Percentiles rank a stretch among this genome's conserved stretches.
phyloP scores from a whole-genome alignment of 2,888 invertebrate species.

The Aradus depressus region DNA sequence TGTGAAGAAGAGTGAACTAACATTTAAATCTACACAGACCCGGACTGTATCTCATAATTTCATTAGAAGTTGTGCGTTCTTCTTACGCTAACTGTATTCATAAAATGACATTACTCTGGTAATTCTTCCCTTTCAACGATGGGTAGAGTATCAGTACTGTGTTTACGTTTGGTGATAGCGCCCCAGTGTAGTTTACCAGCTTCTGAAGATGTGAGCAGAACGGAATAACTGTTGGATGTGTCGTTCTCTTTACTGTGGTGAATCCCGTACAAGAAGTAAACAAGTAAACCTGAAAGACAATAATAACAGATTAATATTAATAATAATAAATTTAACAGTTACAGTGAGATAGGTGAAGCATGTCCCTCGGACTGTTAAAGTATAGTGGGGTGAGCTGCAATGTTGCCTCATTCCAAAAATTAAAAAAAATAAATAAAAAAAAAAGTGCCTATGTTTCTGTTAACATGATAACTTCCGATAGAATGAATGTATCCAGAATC shows the following conservation, averaged over 20 bases:
- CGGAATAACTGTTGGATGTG: conserved; percentile 46
- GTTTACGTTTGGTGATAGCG: conserved; percentile 33
- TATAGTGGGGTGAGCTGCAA: no score
- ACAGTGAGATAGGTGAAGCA: no score
- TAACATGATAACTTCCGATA: no score
- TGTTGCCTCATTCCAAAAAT: neutral
- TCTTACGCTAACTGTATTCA: no score
- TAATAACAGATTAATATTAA: conserved; percentile 12
- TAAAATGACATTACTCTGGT: conserved; percentile 26
- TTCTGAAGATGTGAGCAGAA: conserved; percentile 52
- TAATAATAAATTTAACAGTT: conserved; percentile 4
- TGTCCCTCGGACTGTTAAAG: no score
- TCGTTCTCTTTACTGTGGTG: conserved; percentile 72
- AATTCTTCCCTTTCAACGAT: conserved; percentile 32
- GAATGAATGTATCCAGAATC: no score
- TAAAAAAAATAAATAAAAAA: no score
- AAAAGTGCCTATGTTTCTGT: no score
- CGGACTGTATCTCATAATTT: no score
- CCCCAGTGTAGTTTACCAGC: conserved; percentile 52
- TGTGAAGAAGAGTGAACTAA: no score
- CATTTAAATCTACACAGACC: no score
- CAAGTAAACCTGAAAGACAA: conserved; percentile 52
- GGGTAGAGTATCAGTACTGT: conserved; percentile 31
- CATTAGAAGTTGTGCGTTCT: no score
- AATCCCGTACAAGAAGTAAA: conserved; percentile 76